Base-by-base conservation (phyloP, 2,113 vertebrate species). In the Carollia perspicillata region DNA sequence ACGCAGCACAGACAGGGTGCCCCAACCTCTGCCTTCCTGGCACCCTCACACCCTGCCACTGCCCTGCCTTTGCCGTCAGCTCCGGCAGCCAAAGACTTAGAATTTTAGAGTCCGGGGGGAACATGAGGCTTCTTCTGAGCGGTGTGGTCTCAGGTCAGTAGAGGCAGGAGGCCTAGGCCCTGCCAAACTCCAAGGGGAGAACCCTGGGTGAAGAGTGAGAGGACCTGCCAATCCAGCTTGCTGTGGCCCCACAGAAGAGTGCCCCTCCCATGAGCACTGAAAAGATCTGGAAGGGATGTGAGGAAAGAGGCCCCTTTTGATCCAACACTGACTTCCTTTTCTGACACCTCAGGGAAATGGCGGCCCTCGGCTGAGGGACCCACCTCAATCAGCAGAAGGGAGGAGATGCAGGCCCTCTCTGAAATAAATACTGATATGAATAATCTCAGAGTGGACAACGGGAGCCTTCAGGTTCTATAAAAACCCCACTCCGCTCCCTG, bases 121-220 rank as follows among this genome's bases (percentile, higher is more conserved):
- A 53, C 26, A 3, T 44, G 86, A 47, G 23, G 58, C 69, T 77
- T 69, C 55, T 30, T 47, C 26, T 68, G 40, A 60, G n/a, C 11
- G 28, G 16, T 7, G 0, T 11, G 0, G 26, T 30, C 40, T 49
- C 49, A 40, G 26, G 18, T 75, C 13, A 6, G 3, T 40, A n/a
- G 35, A 53, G 30, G 17, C 2, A 26, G 26, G 28, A 30, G 42
- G 20, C 68, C 18, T 40, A 40, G 20, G 68, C 35, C 10, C 68
- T 40, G 35, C 20, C 68, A 40, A 35, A 35, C 68, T 40, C 5
- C 35, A 40, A 40, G 35, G 37, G 11, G 33, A 69, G 35, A 37
- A 40, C 20, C 68, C 6, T 69, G 35, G 40, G 35, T 20, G 35
- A 69, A 20, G 68, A 40, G 20, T 22, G 68, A 40, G 20, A 69